These are phyloP conservation scores for Philereme vetulata DNA, from an alignment of 2,888 invertebrate species.

Conservation along the genomic window DNA sequence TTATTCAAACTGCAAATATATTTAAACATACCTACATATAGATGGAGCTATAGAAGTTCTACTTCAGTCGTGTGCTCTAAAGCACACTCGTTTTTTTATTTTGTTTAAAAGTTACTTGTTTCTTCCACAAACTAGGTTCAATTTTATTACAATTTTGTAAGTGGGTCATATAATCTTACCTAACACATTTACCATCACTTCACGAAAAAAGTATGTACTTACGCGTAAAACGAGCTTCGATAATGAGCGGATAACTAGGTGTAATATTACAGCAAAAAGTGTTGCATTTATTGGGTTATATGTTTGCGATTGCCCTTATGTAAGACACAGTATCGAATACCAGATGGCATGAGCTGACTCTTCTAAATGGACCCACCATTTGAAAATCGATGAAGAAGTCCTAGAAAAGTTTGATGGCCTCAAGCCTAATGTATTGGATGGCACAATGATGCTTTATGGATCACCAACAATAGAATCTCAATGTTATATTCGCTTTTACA, in stretches of 20 bases:
- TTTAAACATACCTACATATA: too few species aligned
- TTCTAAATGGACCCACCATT: too few species aligned
- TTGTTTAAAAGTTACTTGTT: too few species aligned
- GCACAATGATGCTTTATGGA: conserved; percentile 6
- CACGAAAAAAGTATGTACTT: conserved; percentile 8
- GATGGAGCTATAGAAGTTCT: too few species aligned
- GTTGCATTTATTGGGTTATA: conserved; percentile 34
- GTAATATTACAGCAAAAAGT: conserved; percentile 31
- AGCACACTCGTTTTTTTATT: too few species aligned
- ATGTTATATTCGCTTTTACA: conserved; percentile 11
- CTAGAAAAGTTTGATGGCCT: too few species aligned
- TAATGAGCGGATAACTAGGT: conserved; percentile 22
- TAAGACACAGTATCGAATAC: background rate
- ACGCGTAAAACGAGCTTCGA: conserved; percentile 13
- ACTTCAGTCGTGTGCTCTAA: too few species aligned
- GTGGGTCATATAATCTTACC: background rate
- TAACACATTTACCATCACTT: conserved; percentile 18
- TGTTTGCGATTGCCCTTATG: conserved; percentile 12
- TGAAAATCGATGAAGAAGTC: too few species aligned
- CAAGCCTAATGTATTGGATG: background rate
- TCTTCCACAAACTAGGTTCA: background rate
- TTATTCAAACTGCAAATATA: too few species aligned
- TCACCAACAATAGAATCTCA: conserved; percentile 15
- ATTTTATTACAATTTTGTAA: background rate
- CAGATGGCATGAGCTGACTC: too few species aligned